Percentiles rank a stretch among this genome's conserved stretches.
Evolutionary conservation across 2,797 vertebrate genomes (phyloP).

Genomic region (Spheniscus humboldti): DNA sequence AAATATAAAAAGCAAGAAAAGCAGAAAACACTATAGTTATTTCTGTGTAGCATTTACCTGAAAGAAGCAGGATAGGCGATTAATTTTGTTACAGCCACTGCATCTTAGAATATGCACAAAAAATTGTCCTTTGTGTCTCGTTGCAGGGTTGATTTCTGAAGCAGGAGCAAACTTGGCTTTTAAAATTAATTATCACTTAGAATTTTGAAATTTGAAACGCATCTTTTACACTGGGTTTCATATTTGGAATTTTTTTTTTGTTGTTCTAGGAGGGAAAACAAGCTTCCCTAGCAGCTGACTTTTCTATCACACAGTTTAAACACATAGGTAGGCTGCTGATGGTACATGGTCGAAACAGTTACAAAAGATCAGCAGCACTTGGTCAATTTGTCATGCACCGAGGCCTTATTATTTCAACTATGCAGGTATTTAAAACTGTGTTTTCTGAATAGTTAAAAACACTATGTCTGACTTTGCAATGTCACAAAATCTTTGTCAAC

Average conservation of each 20-base stretch:
- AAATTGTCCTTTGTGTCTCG: background rate
- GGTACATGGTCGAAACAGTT: constrained; percentile 98
- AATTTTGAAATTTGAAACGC: background rate
- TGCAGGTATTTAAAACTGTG: constrained; percentile 83
- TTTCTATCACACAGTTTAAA: constrained; percentile 95
- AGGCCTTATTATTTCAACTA: constrained; percentile 97
- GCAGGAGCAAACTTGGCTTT: background rate
- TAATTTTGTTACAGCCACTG: background rate
- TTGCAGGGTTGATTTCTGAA: background rate
- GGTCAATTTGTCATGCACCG: constrained; percentile 98
- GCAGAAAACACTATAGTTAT: background rate
- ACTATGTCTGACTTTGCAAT: background rate
- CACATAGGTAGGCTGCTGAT: constrained; percentile 94
- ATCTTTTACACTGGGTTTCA: background rate
- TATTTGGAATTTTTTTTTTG: background rate
- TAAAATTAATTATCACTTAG: background rate
- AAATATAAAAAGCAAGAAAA: background rate
- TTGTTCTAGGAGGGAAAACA: constrained; percentile 90
- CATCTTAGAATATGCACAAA: background rate
- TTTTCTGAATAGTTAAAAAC: background rate
- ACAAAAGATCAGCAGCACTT: constrained; percentile 95
- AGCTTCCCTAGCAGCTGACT: constrained; percentile 95
- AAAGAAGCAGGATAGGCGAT: background rate
- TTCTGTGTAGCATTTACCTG: background rate
- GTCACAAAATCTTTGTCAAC: background rate